These are phyloP conservation scores for Tachina grossa DNA, from an alignment of 2,888 invertebrate genomes.

Conservation along the genomic window DNA sequence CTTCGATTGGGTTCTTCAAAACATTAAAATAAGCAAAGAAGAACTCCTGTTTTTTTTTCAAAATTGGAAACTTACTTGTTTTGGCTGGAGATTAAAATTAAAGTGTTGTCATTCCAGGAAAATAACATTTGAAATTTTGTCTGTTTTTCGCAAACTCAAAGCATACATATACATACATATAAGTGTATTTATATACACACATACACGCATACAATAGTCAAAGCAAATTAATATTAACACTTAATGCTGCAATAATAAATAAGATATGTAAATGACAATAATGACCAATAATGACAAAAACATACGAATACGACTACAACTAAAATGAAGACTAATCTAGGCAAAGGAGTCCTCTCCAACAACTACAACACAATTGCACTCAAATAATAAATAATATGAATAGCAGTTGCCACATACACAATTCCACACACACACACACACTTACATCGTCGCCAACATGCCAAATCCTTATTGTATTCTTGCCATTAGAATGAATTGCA, in stretches of 20 bases:
- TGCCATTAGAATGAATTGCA: slow-evolving; percentile 28
- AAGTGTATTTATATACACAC: too few species aligned
- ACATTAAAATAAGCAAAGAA: neutral
- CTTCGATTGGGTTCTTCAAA: neutral
- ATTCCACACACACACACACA: neutral
- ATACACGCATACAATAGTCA: neutral
- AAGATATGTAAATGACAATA: slow-evolving; percentile 70
- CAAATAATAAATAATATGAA: neutral
- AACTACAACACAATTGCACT: neutral
- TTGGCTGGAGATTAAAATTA: slow-evolving; percentile 4
- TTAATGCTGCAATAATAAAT: slow-evolving; percentile 67
- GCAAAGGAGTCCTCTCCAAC: neutral
- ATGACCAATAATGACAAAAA: slow-evolving; percentile 71
- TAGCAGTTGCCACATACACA: neutral
- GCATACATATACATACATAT: neutral
- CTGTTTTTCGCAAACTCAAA: neutral
- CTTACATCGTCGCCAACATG: neutral
- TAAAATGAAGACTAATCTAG: neutral
- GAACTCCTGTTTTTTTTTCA: neutral
- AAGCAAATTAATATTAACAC: slow-evolving; percentile 33
- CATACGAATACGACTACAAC: slow-evolving; percentile 27
- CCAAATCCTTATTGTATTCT: slow-evolving; percentile 26
- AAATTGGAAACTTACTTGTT: neutral
- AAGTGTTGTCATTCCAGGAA: slow-evolving; percentile 3
- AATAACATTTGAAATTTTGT: slow-evolving; percentile 10